phyloP scores from a whole-genome alignment of 2,113 vertebrate genomes.

The Phaethon lepturus region DNA sequence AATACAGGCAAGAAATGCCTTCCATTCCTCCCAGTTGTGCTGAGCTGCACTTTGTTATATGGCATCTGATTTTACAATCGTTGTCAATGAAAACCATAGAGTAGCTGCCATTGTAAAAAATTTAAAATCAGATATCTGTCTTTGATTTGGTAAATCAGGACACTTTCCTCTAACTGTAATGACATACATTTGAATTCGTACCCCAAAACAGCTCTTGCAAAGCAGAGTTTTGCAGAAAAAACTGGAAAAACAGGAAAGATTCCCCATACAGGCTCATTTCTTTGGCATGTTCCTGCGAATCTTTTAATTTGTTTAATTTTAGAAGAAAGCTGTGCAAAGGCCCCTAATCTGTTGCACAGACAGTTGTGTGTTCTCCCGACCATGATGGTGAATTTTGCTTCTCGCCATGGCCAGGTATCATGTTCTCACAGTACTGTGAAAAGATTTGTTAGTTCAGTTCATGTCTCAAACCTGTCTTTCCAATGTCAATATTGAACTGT shows the following conservation, averaged over 20 bases:
- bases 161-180: background rate
- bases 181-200: background rate
- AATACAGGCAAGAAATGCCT: slow-evolving; percentile 6
- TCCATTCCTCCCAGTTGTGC: background rate
- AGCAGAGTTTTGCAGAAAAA: background rate
- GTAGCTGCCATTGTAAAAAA: background rate
- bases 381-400: background rate
- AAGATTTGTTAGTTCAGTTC: background rate
- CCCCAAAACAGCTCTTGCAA: background rate
- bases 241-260: background rate
- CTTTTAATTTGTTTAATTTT: background rate
- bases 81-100: background rate
- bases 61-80: background rate
- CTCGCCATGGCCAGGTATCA: background rate
- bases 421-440: background rate
- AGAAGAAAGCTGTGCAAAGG: background rate
- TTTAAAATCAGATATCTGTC: background rate
- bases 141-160: background rate
- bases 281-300: background rate
- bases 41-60: background rate
- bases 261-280: background rate
- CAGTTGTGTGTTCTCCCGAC: background rate
- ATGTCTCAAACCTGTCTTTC: background rate
- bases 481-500: background rate
- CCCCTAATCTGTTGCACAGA: background rate